Evolutionary conservation across 2,113 vertebrate genomes (phyloP), one percentile per base, ranked within the genome.

Genomic region (Larimichthys crocea): DNA sequence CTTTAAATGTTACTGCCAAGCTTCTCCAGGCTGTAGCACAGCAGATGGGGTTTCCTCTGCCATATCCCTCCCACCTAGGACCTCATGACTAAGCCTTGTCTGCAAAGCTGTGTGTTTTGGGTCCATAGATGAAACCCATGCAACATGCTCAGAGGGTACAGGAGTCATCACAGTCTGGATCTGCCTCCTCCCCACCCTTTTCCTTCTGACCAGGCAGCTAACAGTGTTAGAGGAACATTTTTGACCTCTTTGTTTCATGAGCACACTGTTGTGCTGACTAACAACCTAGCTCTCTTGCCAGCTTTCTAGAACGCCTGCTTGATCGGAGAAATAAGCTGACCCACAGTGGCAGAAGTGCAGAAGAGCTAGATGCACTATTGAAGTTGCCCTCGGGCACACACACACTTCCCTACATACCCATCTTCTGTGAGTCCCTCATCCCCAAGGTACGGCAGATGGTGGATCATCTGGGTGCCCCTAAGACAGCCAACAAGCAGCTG

Each of bases 371-470:
- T 55, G 17, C 2, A 7, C 61, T 42, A 31, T 56, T 75, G 10
- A 20, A 50, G 24, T 46, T 74, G 3, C 44, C 64, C 26, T 26
- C 20, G 49, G 4, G 15, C 14, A 7, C 20, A 49, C 5, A 2
- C 10, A n/a, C 3, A 40, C n/a, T 12, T 74, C n/a, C 50, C 12
- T 26, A 0, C 26, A 5, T 16, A 22, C 3, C 42, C n/a, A 12
- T 5, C 17, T 49, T 1, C 29, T 59, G 16, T 26, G 50, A 68
- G 19, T 59, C n/a, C 17, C 14, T 79, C 19, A 4, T 65, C 70
- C 44, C 24, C 16, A 62, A 66, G 20, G 3, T 26, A 60, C 40
- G 59, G 59, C 76, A 74, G 56, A 77, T 72, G 74, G 67, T 69
- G 42, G 40, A 22, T 81, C 52, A 79, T 82, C 61, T 68, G 48